Conservation (phyloP, 2,888 invertebrate species). For the Drosophila monieri region DNA sequence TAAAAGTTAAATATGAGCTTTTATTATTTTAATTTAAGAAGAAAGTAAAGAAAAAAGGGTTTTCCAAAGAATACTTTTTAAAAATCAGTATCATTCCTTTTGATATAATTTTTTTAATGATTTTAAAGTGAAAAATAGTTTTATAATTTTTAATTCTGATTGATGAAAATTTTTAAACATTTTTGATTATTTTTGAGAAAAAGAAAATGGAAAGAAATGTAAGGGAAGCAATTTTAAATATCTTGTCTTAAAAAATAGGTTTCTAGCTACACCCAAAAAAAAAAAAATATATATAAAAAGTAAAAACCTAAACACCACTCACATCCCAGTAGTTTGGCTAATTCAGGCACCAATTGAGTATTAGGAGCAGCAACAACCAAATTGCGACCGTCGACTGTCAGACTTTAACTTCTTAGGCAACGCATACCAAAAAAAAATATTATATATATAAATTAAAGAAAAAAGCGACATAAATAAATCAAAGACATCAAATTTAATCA, state of each 20-base stretch:
- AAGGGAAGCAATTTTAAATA: no score
- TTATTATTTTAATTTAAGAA: no score
- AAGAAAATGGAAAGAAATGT: no score
- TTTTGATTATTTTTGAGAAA: not conserved
- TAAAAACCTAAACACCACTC: not conserved
- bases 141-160: no score
- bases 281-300: not conserved
- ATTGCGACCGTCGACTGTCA: constrained; percentile 46
- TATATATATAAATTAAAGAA: not conserved
- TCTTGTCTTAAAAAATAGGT: no score
- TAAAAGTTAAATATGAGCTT: no score
- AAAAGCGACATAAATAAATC: not conserved
- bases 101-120: no score
- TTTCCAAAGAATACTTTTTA: no score
- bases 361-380: constrained; percentile 31
- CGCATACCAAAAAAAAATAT: constrained; percentile 20
- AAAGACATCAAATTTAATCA: constrained; percentile 5
- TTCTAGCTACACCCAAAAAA: constrained; percentile 11
- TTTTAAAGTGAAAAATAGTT: no score
- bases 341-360: constrained; percentile 37
- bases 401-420: constrained; percentile 47
- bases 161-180: not conserved
- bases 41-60: no score
- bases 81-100: no score
- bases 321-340: constrained; percentile 23